Evolutionary conservation across 2,113 vertebrate genomes (phyloP), one percentile per base, ranked within the genome.

Genomic region (Pholis gunnellus): DNA sequence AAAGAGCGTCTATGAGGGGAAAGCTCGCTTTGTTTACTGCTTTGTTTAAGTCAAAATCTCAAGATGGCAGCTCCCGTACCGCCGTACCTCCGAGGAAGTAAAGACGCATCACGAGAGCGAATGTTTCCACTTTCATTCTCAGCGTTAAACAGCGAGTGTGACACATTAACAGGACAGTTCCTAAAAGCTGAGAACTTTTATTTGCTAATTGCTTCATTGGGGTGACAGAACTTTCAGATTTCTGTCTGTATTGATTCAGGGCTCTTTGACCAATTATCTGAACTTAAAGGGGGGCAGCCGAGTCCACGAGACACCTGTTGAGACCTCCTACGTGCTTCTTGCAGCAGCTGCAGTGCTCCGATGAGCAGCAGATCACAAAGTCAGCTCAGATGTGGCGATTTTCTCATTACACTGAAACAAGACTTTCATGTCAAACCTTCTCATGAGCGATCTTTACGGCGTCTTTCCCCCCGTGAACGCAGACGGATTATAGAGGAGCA

Each of bases 311-410:
- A n/a, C 18, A 22, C 59, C 66, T 48, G 38, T 46, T 54, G 69
- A 54, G 34, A 40, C 67, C 8, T 0, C 46, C 46, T 27, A 56
- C 48, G 25, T 48, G 57, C 27, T 65, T 73, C 63, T 44, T n/a
- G 56, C 52, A 75, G 72, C 75, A 63, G 66, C 71, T 20, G 22
- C 54, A 22, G 3, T 31, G 82, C 72, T 38, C 36, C 20, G 34
- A 65, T 27, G n/a, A 10, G 22, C 34, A 6, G 57, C 48, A 10
- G 31, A 56, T 66, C 67, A 42, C 56, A 38, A 38, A 31, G 70
- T 60, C 65, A 31, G 31, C 34, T 82, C 46, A 38, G 27, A 66
- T 46, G 38, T 54, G 61, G 66, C n/a, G 2, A 17, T 65, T 46
- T 27, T 40, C 46, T 14, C 52, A 2, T 22, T 25, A 44, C 25